phyloP scores from a whole-genome alignment of 2,113 vertebrate genomes.

The Scolopax mira region DNA sequence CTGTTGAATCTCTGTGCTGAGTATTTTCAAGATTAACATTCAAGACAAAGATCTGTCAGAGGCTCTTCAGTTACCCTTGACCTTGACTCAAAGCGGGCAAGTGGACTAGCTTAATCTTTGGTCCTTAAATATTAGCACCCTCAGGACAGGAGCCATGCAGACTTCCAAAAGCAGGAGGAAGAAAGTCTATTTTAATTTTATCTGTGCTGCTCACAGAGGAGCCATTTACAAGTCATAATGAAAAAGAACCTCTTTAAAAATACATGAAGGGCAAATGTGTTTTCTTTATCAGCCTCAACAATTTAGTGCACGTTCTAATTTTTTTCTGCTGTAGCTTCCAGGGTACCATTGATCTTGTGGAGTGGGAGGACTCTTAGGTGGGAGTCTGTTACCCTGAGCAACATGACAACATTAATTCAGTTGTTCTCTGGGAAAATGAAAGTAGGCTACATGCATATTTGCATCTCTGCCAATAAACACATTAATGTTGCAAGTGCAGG shows the following conservation, averaged over 20 bases:
- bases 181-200: neutral
- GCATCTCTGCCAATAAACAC: conserved; percentile 32
- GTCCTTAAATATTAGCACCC: neutral
- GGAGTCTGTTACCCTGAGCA: conserved; percentile 63
- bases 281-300: conserved; percentile 68
- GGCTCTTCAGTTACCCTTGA: neutral
- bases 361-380: conserved; percentile 14
- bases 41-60: neutral
- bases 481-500: neutral
- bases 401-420: conserved; percentile 36
- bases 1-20: neutral
- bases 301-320: conserved; percentile 52
- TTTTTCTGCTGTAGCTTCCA: conserved; percentile 57
- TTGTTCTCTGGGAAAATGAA: conserved; percentile 50
- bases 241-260: conserved; percentile 71
- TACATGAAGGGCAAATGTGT: conserved; percentile 68
- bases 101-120: neutral
- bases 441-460: conserved; percentile 39
- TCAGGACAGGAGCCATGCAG: neutral
- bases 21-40: neutral
- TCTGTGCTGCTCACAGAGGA: conserved; percentile 21
- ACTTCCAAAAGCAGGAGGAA: neutral
- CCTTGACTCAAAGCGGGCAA: neutral
- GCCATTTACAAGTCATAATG: conserved; percentile 50
- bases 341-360: conserved; percentile 55